Evolutionary conservation across 2,888 invertebrate genomes (phyloP), one percentile per base, ranked within the genome.

Genomic region (Sarcophaga caerulescens): DNA sequence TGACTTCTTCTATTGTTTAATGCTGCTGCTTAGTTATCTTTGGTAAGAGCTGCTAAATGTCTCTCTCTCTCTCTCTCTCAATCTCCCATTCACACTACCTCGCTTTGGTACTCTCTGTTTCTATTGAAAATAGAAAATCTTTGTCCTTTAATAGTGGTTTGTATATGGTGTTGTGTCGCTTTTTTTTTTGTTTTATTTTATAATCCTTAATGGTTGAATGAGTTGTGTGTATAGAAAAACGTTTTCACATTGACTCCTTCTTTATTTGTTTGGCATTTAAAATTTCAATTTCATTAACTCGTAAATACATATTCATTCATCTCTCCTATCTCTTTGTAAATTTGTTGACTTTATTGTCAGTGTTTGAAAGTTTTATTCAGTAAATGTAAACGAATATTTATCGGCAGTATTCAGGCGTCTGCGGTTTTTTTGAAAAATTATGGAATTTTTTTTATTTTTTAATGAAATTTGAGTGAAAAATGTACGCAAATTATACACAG

Each of bases 191-290:
- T 35, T 35, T 78, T 70, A 45, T 71, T 71, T 80, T 80, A 80
- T 80, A 65, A 80, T 60, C 71, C 71, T 73, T 80, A 65, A 80
- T 73, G 79, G 71, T 45, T 80, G 71, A 73, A 73, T 73, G 79
- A 79, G 63, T 79, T 77, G 66, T 77, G 1, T 35, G 21, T 60
- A 57, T 57, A 57, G 57, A 65, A 65, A 80, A 73, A 65, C 65
- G 57, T 80, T 71, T 66, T 66, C 44, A 45, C 79, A 71, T 59
- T 73, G 23, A 76, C 59, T 76, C 11, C 23, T 35, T 35, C 8
- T 35, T 10, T 35, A 35, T 35, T 52, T 52, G 17, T 17, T 14
- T 52, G 52, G 52, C 52, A 52, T 52, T 14, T 52, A 52, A 14
- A 52, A 52, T 2, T 2, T 52, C 52, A 52, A 52, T 52, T 52